Conservation (phyloP, 2,888 invertebrate genomes). For the Lysandra bellargus region DNA sequence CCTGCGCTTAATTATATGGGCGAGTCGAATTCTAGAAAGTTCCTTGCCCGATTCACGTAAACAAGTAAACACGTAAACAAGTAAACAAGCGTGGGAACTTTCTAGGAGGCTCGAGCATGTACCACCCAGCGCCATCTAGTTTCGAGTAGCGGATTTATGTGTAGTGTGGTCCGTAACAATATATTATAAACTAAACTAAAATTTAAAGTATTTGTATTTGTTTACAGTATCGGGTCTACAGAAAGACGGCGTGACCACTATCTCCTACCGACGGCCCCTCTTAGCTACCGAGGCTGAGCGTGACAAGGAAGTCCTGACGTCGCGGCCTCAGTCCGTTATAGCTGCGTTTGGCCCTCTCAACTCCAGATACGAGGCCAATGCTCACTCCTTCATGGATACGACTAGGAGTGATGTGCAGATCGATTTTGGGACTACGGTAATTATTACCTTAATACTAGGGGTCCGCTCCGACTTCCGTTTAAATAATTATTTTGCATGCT, state of each 20-base stretch:
- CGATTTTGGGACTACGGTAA: conserved; percentile 85
- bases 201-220: not conserved
- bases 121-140: too few species aligned
- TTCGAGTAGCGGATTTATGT: too few species aligned
- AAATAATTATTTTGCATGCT: too few species aligned
- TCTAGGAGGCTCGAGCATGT: too few species aligned
- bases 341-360: conserved; percentile 94
- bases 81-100: too few species aligned
- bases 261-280: conserved; percentile 89
- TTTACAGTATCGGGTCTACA: conserved; percentile 85
- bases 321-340: conserved; percentile 88
- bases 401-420: conserved; percentile 87
- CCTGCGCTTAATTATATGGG: too few species aligned
- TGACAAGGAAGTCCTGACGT: conserved; percentile 85
- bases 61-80: too few species aligned
- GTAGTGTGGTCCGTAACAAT: too few species aligned
- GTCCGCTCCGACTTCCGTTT: too few species aligned
- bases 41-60: too few species aligned
- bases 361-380: conserved; percentile 89
- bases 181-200: too few species aligned
- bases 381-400: conserved; percentile 87
- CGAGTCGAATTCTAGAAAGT: too few species aligned
- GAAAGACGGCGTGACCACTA: conserved; percentile 88
- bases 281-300: conserved; percentile 87
- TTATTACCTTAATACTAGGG: not conserved